Evolutionary conservation across 2,113 vertebrate species (phyloP), one percentile per base, ranked within the genome.

Genomic region (Elachura formosa): DNA sequence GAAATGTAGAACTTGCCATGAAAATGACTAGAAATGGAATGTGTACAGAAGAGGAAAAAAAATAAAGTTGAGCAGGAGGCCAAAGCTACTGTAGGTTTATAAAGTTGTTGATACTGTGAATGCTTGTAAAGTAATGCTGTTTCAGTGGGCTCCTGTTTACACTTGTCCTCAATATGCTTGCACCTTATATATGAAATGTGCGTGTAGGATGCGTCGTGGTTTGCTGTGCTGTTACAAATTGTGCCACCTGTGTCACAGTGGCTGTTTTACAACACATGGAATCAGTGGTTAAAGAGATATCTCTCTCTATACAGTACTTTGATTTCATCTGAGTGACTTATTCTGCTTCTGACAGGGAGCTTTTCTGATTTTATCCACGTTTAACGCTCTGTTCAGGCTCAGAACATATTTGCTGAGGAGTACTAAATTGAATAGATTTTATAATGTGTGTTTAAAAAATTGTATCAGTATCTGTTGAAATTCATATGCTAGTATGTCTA

Each of bases 191-290:
- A 26, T 62, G 11, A 58, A 76, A 63, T 2, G 18, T 25, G 12
- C 51, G 23, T 56, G 23, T 25, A 13, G 48, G 55, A 28, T 46
- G 29, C 0, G 4, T 20, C 7, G 5, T 88, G 1, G 1, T 78
- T 84, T 56, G 29, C 33, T 59, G 11, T 43, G 46, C 12, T 31
- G 23, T 34, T 64, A 23, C 3, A 2, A 26, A 25, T 61, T 5
- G 5, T 79, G 25, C 45, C 0, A 0, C 40, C 66, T 48, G 8
- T 61, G 45, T 38, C 52, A n/a, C 10, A 49, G 1, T n/a, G 23
- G 23, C 64, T 63, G 6, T 49, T 22, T 29, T 31, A 28, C 6
- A 7, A 55, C 59, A 43, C 46, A 1, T 46, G 81, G 34, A 66
- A 45, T 21, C 2, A 1, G 40, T 80, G 45, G 15, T 34, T 45